Evolutionary conservation across 2,113 vertebrate genomes (phyloP).

Genomic region (Hippolais icterina): DNA sequence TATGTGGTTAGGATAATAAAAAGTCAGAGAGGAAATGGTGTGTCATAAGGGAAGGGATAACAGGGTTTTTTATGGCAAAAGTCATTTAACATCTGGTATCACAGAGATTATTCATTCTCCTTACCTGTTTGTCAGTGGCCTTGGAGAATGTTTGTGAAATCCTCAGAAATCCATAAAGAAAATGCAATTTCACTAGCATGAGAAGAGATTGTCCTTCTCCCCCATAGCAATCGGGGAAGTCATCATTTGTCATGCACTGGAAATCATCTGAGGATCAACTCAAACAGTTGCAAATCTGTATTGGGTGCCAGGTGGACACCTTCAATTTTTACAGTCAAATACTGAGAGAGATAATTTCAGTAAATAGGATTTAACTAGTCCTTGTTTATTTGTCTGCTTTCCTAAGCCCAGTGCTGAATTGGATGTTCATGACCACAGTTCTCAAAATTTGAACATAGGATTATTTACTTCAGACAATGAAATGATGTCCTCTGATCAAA

Average conservation of each 20-base stretch:
- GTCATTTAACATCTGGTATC: neutral
- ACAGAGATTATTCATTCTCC: neutral
- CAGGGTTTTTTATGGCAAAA: neutral
- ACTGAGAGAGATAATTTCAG: neutral
- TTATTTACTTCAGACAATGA: neutral
- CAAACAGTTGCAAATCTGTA: neutral
- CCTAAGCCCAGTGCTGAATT: neutral
- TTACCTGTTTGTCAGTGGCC: neutral
- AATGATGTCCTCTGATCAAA: neutral
- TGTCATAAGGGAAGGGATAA: neutral
- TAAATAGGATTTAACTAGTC: neutral
- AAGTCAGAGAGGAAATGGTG: neutral
- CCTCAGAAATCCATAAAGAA: neutral
- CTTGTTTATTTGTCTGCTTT: neutral
- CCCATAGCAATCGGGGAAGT: neutral
- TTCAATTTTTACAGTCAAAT: neutral
- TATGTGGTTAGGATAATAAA: neutral
- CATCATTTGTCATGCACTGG: neutral
- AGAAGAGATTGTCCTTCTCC: neutral
- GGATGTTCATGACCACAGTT: neutral
- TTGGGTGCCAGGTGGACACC: neutral
- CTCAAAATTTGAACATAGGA: neutral
- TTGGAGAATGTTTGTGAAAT: neutral
- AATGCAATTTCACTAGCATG: neutral
- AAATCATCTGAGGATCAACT: neutral